Conservation (phyloP, 2,888 invertebrate genomes). For the Chalcis sispes region DNA sequence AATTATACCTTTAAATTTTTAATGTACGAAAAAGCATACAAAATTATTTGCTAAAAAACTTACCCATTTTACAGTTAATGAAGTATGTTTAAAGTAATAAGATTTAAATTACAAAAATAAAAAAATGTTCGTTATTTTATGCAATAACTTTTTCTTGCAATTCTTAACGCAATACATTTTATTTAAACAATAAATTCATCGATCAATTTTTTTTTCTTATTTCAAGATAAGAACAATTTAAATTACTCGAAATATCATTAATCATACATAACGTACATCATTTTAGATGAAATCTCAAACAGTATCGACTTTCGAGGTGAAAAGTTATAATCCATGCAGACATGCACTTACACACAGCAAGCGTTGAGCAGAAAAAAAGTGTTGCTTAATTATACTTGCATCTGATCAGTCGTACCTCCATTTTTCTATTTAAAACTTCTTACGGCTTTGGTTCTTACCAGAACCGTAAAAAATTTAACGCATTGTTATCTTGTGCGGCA, state of each 20-base stretch:
- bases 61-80: too few relatives aligned
- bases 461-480: conserved; percentile 31
- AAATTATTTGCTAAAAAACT: too few relatives aligned
- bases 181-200: too few relatives aligned
- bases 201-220: too few relatives aligned
- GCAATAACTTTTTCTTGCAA: too few relatives aligned
- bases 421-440: conserved; percentile 22
- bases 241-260: not conserved
- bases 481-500: conserved; percentile 36
- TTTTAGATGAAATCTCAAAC: not conserved
- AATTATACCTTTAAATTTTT: too few relatives aligned
- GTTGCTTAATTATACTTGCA: conserved; percentile 19
- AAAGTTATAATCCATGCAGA: not conserved
- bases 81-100: too few relatives aligned
- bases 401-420: not conserved
- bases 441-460: not conserved
- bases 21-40: too few relatives aligned
- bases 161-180: too few relatives aligned
- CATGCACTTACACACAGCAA: not conserved
- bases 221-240: not conserved
- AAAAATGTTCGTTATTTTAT: too few relatives aligned
- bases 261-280: not conserved
- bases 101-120: too few relatives aligned
- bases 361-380: not conserved
- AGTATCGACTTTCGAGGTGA: not conserved